These are phyloP conservation scores for Chorisops tibialis DNA, from an alignment of 2,888 invertebrate genomes.

Conservation along the genomic window DNA sequence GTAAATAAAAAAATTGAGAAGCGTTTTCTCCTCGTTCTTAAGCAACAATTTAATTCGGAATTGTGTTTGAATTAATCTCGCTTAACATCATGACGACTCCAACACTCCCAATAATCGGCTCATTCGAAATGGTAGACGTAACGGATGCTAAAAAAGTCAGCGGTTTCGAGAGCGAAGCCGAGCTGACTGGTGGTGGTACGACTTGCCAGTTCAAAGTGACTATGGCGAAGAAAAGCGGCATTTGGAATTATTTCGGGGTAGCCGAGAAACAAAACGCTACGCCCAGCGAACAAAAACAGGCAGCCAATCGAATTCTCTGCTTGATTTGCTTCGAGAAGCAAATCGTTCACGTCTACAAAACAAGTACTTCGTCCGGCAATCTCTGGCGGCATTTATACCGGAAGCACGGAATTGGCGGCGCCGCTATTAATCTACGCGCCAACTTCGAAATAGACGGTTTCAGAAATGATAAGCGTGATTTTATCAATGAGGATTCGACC, in stretches of 20 bases:
- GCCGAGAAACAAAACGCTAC: conserved; percentile 23
- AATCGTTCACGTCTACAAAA: conserved; percentile 34
- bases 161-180: too few relatives aligned
- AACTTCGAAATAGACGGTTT: neutral
- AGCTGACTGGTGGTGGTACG: too few relatives aligned
- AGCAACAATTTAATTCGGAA: too few relatives aligned
- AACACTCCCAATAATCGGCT: too few relatives aligned
- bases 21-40: too few relatives aligned
- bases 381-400: conserved; percentile 35
- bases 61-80: too few relatives aligned
- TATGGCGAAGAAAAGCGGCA: conserved; percentile 27
- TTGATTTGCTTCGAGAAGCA: conserved; percentile 33
- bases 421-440: neutral
- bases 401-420: conserved; percentile 26
- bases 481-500: too few relatives aligned
- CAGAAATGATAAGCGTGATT: too few relatives aligned
- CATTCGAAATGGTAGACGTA: too few relatives aligned
- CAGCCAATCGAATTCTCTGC: conserved; percentile 33
- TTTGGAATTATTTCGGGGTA: conserved; percentile 33
- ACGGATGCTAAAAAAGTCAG: too few relatives aligned
- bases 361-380: conserved; percentile 34
- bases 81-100: too few relatives aligned
- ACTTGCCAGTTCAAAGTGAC: conserved; percentile 12
- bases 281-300: neutral
- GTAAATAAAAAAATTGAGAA: too few relatives aligned